A percentile compares a stretch with the other conserved stretches of the same genome.
Conservation (phyloP, 2,113 vertebrate genomes). For the Nycticryphes semicollaris region DNA sequence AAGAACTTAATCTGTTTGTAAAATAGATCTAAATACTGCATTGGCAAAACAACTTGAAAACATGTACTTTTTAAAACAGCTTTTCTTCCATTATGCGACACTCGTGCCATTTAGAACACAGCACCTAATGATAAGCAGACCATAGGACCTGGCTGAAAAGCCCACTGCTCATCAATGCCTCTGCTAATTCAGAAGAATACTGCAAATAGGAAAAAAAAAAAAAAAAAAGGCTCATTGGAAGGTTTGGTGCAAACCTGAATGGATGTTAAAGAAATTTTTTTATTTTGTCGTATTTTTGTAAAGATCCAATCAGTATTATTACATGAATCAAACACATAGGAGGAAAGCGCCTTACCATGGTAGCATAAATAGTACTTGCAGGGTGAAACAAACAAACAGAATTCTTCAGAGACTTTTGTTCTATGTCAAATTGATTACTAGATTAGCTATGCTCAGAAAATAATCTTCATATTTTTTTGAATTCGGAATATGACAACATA, state of each 20-base stretch:
- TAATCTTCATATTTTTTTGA: not conserved
- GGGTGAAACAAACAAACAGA: not conserved
- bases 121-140: not conserved
- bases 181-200: not conserved
- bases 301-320: not conserved
- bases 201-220: not conserved
- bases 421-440: not conserved
- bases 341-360: not conserved
- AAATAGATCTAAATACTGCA: not conserved
- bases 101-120: not conserved
- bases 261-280: not conserved
- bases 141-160: not conserved
- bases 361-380: not conserved
- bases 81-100: not conserved
- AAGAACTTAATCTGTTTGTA: not conserved
- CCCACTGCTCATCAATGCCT: not conserved
- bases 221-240: not conserved
- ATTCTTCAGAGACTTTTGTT: not conserved
- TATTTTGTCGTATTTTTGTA: not conserved
- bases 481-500: not conserved
- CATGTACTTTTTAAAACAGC: not conserved
- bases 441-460: not conserved
- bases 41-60: not conserved
- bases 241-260: not conserved
- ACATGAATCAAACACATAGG: not conserved